Conservation (phyloP, 2,113 vertebrate genomes). For the Poeciliopsis prolifica region DNA sequence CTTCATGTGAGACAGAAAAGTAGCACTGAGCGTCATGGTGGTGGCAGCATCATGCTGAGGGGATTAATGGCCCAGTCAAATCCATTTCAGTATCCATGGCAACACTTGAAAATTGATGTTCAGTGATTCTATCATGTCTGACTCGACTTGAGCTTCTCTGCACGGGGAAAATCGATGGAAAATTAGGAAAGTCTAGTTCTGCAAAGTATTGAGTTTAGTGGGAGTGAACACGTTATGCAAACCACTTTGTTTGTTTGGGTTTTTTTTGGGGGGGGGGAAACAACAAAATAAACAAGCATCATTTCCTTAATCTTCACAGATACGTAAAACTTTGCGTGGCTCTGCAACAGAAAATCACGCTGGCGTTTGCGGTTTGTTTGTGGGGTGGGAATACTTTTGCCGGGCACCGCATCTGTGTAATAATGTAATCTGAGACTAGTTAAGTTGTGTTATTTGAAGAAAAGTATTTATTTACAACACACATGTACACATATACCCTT, state of each 20-base stretch:
- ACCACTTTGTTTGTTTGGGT: too few species aligned
- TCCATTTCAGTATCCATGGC: too few species aligned
- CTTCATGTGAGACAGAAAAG: too few species aligned
- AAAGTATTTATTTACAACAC: constrained; percentile 97
- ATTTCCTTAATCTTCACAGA: background rate
- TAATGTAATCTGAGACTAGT: constrained; percentile 53
- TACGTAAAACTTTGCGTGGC: background rate
- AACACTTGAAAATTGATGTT: too few species aligned
- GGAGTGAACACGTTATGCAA: background rate
- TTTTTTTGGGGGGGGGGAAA: background rate
- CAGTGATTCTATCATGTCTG: background rate
- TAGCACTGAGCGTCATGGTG: too few species aligned
- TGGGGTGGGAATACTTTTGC: background rate
- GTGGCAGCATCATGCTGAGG: background rate
- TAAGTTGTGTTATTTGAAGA: constrained; percentile 87
- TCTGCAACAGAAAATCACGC: background rate
- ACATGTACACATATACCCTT: constrained; percentile 87
- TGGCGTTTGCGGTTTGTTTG: background rate
- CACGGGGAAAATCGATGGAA: background rate
- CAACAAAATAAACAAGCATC: background rate
- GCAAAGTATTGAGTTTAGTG: background rate
- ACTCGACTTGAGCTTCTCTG: background rate
- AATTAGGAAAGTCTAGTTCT: background rate
- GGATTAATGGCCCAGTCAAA: background rate
- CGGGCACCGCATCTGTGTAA: background rate